These are phyloP conservation scores for Chamaea fasciata DNA, from an alignment of 2,113 vertebrate genomes.

Conservation along the genomic window DNA sequence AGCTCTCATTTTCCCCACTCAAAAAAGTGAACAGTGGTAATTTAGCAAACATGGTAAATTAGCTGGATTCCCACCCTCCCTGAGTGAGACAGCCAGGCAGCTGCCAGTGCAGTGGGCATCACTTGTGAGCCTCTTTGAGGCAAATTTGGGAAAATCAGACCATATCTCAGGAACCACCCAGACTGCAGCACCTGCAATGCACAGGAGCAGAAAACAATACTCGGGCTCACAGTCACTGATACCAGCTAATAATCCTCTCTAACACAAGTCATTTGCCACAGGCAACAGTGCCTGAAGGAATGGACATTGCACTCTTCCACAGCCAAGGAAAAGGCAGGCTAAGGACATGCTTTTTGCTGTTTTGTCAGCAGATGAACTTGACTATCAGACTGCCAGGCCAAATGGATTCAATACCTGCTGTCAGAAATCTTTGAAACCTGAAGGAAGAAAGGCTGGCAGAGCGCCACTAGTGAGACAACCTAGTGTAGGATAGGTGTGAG, in stretches of 20 bases:
- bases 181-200: background rate
- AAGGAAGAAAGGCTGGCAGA: background rate
- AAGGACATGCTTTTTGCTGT: background rate
- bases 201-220: background rate
- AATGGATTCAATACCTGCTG: background rate
- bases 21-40: background rate
- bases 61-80: background rate
- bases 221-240: background rate
- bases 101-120: background rate
- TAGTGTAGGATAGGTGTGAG: background rate
- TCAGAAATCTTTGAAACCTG: background rate
- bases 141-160: background rate
- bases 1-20: background rate
- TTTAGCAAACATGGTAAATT: background rate
- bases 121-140: background rate
- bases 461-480: rapidly evolving
- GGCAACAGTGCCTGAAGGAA: background rate
- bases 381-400: background rate
- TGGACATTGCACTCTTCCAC: background rate
- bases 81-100: rapidly evolving
- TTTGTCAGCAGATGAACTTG: background rate
- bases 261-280: background rate
- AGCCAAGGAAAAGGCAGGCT: background rate
- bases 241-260: background rate
- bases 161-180: background rate